Base-by-base conservation (phyloP, 2,888 invertebrate species). In the Hipparchia semele region DNA sequence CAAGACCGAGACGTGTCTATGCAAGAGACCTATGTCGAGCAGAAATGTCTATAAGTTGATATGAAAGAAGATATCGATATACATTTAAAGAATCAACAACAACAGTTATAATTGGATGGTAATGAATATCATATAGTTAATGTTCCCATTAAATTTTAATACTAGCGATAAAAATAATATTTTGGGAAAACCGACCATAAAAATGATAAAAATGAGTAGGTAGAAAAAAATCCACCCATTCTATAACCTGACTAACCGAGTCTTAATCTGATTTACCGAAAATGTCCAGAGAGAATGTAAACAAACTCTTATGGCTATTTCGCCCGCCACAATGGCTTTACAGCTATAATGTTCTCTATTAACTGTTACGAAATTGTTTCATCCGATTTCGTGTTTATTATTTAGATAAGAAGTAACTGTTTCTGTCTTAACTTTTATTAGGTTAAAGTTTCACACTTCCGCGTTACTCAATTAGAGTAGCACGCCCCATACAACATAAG, bases 291-390 rank as follows among this genome's bases (percentile, higher is more conserved):
- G 53, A 73, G 54, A 70, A 58, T 73, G 76, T 64, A 74, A 73
- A 74, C 74, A 59, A 45, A 70, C 53, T 53, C 56, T 66, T 62
- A 70, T 69, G 71, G 73, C 66, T 69, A 73, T 70, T 73, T 70
- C 69, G 66, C 66, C 71, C 71, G 73, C 76, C 76, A 71, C 70
- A 76, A 75, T 75, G 61, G 70, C 56, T 73, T 75, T 75, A 75
- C 77, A 72, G 75, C 76, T 76, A 76, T 75, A 77, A 78, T 75
- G 74, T 71, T 75, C 70, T 68, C 72, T 72, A 72, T 74, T 75
- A 77, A 78, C 75, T 78, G 76, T 78, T 78, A 77, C 73, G 74
- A 76, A 78, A 78, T 78, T 76, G 75, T 78, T 76, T 75, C 74
- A 75, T 73, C 74, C 71, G 71, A 75, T 76, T 76, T 71, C 56